phyloP scores from a whole-genome alignment of 2,113 vertebrate genomes.

The Trinectes maculatus region DNA sequence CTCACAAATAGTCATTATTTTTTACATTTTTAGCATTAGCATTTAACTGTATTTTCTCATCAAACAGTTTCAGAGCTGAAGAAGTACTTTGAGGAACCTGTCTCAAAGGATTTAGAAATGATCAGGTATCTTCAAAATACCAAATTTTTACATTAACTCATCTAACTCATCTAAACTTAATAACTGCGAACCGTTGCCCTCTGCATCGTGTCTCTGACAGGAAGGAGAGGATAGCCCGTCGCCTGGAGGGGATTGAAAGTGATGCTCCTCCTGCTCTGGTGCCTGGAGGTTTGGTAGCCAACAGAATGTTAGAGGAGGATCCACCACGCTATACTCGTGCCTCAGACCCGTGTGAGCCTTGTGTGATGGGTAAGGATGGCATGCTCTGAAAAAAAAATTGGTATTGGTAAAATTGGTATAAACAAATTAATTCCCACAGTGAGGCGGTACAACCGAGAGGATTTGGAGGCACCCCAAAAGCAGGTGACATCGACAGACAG shows the following conservation, averaged over 20 bases:
- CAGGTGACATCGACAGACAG: constrained; percentile 84
- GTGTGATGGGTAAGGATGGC: constrained; percentile 82
- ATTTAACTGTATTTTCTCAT: neutral
- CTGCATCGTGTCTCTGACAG: constrained; percentile 69
- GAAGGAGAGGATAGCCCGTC: constrained; percentile 95
- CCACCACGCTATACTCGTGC: constrained; percentile 93
- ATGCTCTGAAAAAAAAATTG: neutral
- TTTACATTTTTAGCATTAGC: neutral
- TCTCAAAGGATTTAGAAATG: constrained; percentile 85
- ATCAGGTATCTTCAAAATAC: constrained; percentile 86
- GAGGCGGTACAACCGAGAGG: constrained; percentile 90
- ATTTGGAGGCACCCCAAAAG: constrained; percentile 77
- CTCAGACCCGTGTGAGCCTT: constrained; percentile 90
- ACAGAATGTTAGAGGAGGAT: constrained; percentile 94
- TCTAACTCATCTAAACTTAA: too few species aligned
- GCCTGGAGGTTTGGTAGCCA: constrained; percentile 88
- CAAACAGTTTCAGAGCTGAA: constrained; percentile 93
- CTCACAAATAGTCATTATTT: neutral
- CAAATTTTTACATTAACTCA: neutral
- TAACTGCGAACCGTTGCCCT: neutral
- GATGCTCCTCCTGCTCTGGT: constrained; percentile 89
- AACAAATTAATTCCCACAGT: constrained; percentile 66
- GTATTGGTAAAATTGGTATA: too few species aligned
- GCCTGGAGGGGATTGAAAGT: constrained; percentile 93
- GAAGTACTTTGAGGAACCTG: constrained; percentile 90